Evolutionary conservation across 2,888 invertebrate genomes (phyloP), one percentile per base, ranked within the genome.

Genomic region (Zeuzera pyrina): DNA sequence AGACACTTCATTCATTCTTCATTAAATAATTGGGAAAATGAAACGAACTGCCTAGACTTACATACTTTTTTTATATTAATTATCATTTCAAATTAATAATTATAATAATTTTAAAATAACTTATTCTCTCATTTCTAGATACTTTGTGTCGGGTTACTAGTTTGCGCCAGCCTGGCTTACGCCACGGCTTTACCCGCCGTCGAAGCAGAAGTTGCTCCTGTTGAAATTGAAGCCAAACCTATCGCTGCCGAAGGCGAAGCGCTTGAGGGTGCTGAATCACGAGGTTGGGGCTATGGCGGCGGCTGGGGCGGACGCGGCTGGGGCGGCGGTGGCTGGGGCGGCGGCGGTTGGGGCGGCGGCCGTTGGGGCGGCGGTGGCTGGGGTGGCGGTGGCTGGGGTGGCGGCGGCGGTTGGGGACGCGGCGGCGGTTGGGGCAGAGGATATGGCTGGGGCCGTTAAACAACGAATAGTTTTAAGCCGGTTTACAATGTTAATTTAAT

Each of bases 161-260:
- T 65, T 28, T 67, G 64, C 50, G 53, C 48, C 10, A 57, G 56
- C 43, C 23, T 61, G 38, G 69, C 67, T 11, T 65, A 59, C 42
- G 31, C 29, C 19, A 53, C 57, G 1, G 44, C 35, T 12, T 2
- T 26, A 12, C 12, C 11, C 4, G 2, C 25, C 3, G 12, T 8
- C 12, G 25, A 25, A 10, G 12, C 25, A 8, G 12, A 25, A 25
- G 0, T 25, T 8, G 19, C 10, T 24, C n/a, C 24, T 24, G 11
- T 24, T n/a, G 2, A 14, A 12, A 15, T 28, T 10, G 14, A 15
- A 15, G 32, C 52, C 22, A 63, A 63, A 14, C 29, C 65, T 8
- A 68, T 70, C 1, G 39, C 43, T 29, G 39, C 35, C 1, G 46
- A 36, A 21, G 48, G 36, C 13, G 5, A 30, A 30, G 19, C 37